Evolutionary conservation across 2,113 vertebrate genomes (phyloP), one percentile per base, ranked within the genome.

Genomic region (Jaculus jaculus): DNA sequence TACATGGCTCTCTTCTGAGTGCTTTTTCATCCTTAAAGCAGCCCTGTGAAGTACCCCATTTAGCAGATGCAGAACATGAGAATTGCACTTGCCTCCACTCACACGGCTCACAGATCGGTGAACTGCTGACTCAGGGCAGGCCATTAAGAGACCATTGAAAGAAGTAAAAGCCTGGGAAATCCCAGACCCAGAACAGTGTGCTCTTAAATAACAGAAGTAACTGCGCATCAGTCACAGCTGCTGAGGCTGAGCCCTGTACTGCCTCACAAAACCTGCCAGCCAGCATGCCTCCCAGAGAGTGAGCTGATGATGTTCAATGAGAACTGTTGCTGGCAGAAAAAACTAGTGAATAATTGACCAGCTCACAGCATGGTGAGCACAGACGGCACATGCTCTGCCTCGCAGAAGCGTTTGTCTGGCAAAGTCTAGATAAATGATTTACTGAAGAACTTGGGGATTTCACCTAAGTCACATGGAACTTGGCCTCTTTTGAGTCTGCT

Each of bases 91-190:
- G 61, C 77, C 54, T 63, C 0, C 63, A 17, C 11, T 71, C 81
- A 61, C 73, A 30, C 4, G n/a, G 5, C 51, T 82, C 39, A 23
- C n/a, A 47, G 11, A 37, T 66, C 23, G 23, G 72, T 65, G 54
- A 89, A 54, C 80, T 93, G 26, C 7, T 71, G 83, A 47, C 32
- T 23, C 60, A 42, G 28, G 78, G 18, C 66, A 84, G 71, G 24
- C 54, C 74, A 39, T 63, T 87, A 73, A 84, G 58, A 73, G 15
- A 37, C 37, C 24, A 23, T 58, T 79, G 34, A 32, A 63, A 81
- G 13, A 81, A 92, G 58, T 51, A 68, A 91, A 63, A 73, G 18
- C 39, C 86, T 90, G 17, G n/a, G 80, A 90, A 82, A 90, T 81
- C 80, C 61, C 34, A 65, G 61, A 75, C 58, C 20, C 63, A 68